Evolutionary conservation across 2,797 vertebrate genomes (phyloP), one percentile per base, ranked within the genome.

Genomic region (Australoheros facetus): DNA sequence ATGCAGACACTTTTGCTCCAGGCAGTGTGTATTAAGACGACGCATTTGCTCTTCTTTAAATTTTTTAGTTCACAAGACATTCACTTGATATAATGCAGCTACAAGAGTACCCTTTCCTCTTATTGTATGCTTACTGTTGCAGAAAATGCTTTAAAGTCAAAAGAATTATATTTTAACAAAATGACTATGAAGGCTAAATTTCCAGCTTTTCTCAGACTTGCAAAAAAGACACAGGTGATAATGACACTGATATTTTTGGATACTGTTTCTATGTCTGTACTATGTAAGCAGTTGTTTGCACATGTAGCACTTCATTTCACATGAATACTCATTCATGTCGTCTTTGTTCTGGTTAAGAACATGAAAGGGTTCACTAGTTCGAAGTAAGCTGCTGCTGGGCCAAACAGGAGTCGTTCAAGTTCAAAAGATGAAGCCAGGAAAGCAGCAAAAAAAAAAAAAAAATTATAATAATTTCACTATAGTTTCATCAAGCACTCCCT

Each of bases 11-110:
- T 28, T 42, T 73, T 7, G 56, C 75, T 37, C 8, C 26, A 16
- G 39, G 53, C 21, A 0, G 3, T 48, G 60, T 70, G 37, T 73
- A 53, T 37, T 75, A 12, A 70, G 73, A 80, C 62, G 3, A 45
- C 45, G 16, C 45, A 39, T 66, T 69, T 55, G 45, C 45, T 45
- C n/a, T 8, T 82, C 16, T 69, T 64, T 78, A 26, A 73, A 70
- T 76, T 37, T n/a, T 76, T 77, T 10, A 57, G 45, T 75, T 81
- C 6, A 69, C 30, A 30, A 58, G 42, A 77, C n/a, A 42, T 80
- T 76, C 2, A 2, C 51, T 54, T 71, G 26, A 73, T 56, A 32
- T 21, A 71, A 75, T 78, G 34, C 45, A 23, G 39, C 60, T 73
- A 55, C 55, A 79, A 82, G 26, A 55, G 19, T 66, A 51, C n/a